Percentiles rank a stretch among this genome's conserved stretches.
phyloP scores from a whole-genome alignment of 2,113 vertebrate species.

The Oryzias melastigma region DNA sequence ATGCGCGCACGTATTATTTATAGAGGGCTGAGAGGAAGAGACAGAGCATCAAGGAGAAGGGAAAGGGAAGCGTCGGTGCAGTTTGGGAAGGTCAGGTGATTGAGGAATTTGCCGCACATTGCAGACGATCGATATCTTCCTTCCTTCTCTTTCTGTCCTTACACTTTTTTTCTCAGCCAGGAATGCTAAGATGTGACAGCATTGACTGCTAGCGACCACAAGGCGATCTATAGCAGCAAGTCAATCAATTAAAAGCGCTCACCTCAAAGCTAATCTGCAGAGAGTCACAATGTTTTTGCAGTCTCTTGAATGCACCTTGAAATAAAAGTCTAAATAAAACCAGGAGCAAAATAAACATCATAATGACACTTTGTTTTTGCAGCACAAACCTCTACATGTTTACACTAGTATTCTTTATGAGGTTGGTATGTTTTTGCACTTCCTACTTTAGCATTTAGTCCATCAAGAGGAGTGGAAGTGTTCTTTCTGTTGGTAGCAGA shows the following conservation, averaged over 20 bases:
- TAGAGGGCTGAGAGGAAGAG: conserved; percentile 59
- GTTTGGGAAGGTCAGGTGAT: conserved; percentile 67
- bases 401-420: not conserved
- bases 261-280: conserved; percentile 53
- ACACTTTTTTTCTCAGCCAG: conserved; percentile 25
- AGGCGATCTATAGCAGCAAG: conserved; percentile 60
- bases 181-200: conserved; percentile 53
- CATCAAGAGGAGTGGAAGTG: conserved; percentile 34
- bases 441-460: conserved; percentile 15
- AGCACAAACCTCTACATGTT: not conserved
- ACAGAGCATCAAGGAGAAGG: conserved; percentile 48
- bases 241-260: conserved; percentile 72
- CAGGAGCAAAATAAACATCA: not conserved
- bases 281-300: conserved; percentile 60
- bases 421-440: not conserved
- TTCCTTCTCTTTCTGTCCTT: conserved; percentile 7
- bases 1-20: conserved; percentile 8
- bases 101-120: conserved; percentile 58
- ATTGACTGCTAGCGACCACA: conserved; percentile 61
- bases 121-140: conserved; percentile 67
- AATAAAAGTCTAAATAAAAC: conserved; percentile 13
- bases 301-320: conserved; percentile 5
- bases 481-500: not conserved
- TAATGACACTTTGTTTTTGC: not conserved
- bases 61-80: conserved; percentile 34